Evolutionary conservation across 2,888 invertebrate genomes (phyloP).

Genomic region (Eubasilissa splendida): DNA sequence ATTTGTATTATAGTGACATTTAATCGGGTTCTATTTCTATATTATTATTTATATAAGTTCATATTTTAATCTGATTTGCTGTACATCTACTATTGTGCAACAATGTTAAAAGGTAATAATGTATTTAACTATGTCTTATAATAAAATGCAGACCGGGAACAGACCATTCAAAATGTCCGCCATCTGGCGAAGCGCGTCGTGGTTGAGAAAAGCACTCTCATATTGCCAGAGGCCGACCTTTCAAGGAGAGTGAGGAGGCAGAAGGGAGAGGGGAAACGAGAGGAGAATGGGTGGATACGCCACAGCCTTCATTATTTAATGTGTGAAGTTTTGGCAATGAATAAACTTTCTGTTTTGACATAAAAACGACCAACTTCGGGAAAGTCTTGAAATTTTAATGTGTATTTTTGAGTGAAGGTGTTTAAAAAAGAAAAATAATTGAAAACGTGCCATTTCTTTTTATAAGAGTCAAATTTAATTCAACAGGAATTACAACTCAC

Average conservation of each 20-base stretch:
- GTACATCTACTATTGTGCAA: not conserved
- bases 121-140: too few species aligned
- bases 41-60: too few species aligned
- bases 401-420: too few species aligned
- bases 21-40: too few species aligned
- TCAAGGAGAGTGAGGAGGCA: not conserved
- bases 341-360: conserved; percentile 15
- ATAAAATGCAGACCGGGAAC: not conserved
- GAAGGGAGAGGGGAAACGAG: too few species aligned
- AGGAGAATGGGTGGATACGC: not conserved
- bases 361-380: conserved; percentile 1
- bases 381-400: not conserved
- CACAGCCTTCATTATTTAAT: conserved; percentile 27
- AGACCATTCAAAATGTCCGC: conserved; percentile 5
- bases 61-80: not conserved
- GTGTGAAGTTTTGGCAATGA: conserved; percentile 31
- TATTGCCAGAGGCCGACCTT: not conserved
- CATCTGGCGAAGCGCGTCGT: not conserved
- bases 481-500: too few species aligned
- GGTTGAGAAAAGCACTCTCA: not conserved
- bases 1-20: too few species aligned
- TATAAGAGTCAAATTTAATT: too few species aligned
- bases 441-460: too few species aligned
- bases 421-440: too few species aligned
- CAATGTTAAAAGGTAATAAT: not conserved